These are phyloP conservation scores for Agapetus fuscipes DNA, from an alignment of 2,888 invertebrate genomes.

Conservation along the genomic window DNA sequence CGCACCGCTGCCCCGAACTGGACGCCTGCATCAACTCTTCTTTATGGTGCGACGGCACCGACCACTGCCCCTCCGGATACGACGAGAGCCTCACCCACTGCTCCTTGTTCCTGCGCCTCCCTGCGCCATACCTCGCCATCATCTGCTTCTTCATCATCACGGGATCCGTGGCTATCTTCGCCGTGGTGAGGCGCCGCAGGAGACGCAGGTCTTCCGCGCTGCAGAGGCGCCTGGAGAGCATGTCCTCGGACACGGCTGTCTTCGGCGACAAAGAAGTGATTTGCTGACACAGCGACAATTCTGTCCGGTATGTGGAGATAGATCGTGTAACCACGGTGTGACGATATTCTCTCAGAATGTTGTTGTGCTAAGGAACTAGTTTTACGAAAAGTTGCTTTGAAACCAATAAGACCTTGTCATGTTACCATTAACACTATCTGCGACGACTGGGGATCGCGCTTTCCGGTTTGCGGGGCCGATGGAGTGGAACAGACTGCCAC, in stretches of 20 bases:
- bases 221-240: slow-evolving; percentile 69
- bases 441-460: too few relatives aligned
- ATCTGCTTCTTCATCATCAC: slow-evolving; percentile 38
- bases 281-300: slow-evolving; percentile 94
- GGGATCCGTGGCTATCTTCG: slow-evolving; percentile 32
- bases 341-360: slow-evolving; percentile 38
- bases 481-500: too few relatives aligned
- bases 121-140: slow-evolving; percentile 60
- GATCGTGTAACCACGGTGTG: slow-evolving; percentile 87
- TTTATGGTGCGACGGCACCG: slow-evolving; percentile 71
- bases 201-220: slow-evolving; percentile 65
- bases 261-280: slow-evolving; percentile 82
- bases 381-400: too few relatives aligned
- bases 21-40: slow-evolving; percentile 72
- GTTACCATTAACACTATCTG: too few relatives aligned
- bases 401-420: slow-evolving; percentile 4
- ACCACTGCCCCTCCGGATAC: slow-evolving; percentile 70
- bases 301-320: slow-evolving; percentile 86
- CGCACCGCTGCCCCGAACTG: slow-evolving; percentile 65
- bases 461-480: too few relatives aligned
- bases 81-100: slow-evolving; percentile 75
- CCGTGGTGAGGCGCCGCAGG: slow-evolving; percentile 38
- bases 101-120: slow-evolving; percentile 65
- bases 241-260: slow-evolving; percentile 74
- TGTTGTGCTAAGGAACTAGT: too few relatives aligned